These are phyloP conservation scores for Anguilla obscura DNA, from an alignment of 2,797 vertebrate species.

Conservation along the genomic window DNA sequence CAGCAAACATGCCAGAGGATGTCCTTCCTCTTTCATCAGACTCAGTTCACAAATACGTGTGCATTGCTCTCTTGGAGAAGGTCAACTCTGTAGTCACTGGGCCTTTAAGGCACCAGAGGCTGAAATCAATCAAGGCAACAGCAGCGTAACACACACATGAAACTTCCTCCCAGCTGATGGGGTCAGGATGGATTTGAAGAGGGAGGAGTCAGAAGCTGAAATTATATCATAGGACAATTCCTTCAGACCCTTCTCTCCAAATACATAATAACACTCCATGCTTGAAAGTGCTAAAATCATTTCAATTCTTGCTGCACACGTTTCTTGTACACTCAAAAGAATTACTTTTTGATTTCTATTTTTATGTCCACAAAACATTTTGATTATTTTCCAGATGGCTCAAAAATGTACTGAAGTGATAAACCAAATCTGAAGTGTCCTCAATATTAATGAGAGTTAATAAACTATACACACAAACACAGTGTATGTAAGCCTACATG, in stretches of 20 bases:
- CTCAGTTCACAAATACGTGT: not conserved
- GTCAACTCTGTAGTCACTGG: not conserved
- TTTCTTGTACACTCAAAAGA: not conserved
- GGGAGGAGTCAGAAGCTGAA: not conserved
- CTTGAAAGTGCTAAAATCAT: not conserved
- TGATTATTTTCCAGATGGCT: not conserved
- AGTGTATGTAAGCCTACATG: not conserved
- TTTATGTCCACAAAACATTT: constrained; percentile 2
- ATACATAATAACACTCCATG: not conserved
- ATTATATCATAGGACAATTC: not conserved
- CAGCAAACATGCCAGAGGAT: not conserved
- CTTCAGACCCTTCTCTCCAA: not conserved
- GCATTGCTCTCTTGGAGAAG: not conserved
- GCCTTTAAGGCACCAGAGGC: not conserved
- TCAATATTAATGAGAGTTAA: not conserved
- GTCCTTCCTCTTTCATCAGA: not conserved
- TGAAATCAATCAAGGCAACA: not conserved
- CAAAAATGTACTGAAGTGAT: not conserved
- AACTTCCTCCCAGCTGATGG: not conserved
- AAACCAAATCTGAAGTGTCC: not conserved
- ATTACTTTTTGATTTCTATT: not conserved
- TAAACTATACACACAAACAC: not conserved
- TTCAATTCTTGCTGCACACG: not conserved
- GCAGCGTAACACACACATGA: not conserved
- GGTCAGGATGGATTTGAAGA: not conserved